phyloP scores from a whole-genome alignment of 1,140 invertebrate species.

The Oryzaephilus surinamensis region DNA sequence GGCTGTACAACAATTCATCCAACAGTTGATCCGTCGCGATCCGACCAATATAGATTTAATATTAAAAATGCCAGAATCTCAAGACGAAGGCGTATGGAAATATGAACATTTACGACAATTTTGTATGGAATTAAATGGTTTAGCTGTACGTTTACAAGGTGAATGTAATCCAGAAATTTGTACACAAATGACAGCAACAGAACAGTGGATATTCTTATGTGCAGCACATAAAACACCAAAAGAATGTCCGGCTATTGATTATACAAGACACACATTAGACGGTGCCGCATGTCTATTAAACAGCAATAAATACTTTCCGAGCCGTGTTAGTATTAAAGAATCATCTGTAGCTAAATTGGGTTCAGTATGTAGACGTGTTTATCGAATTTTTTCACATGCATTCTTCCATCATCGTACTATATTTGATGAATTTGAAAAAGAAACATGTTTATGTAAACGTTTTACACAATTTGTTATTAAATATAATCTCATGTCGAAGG shows the following conservation, averaged over 20 bases:
- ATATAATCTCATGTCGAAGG: slow-evolving; percentile 96
- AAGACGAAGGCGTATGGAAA: slow-evolving; percentile 99
- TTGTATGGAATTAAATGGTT: slow-evolving; percentile 97
- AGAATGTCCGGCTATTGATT: slow-evolving; percentile 99
- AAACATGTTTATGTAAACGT: slow-evolving; percentile 88
- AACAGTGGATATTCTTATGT: slow-evolving; percentile 99
- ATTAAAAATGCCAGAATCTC: slow-evolving; percentile 88
- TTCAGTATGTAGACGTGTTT: slow-evolving; percentile 95
- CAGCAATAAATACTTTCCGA: slow-evolving; percentile 99
- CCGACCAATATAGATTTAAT: slow-evolving; percentile 90
- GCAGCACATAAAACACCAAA: slow-evolving; percentile 99
- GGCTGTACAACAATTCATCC: slow-evolving; percentile 98
- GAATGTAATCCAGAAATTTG: slow-evolving; percentile 96
- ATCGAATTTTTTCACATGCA: slow-evolving; percentile 99
- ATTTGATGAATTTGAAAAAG: slow-evolving; percentile 97
- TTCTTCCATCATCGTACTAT: slow-evolving; percentile 96
- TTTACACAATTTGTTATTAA: slow-evolving; percentile 98
- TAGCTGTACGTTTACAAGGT: slow-evolving; percentile 85
- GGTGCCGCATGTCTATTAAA: slow-evolving; percentile 97
- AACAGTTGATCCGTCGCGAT: slow-evolving; percentile 91
- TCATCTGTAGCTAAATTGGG: slow-evolving; percentile 96
- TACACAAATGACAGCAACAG: slow-evolving; percentile 99
- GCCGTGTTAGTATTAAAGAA: slow-evolving; percentile 97
- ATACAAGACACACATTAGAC: slow-evolving; percentile 98
- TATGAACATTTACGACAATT: slow-evolving; percentile 98